Evolutionary conservation across 2,888 invertebrate species (phyloP).

Genomic region (Saturnia pavonia): DNA sequence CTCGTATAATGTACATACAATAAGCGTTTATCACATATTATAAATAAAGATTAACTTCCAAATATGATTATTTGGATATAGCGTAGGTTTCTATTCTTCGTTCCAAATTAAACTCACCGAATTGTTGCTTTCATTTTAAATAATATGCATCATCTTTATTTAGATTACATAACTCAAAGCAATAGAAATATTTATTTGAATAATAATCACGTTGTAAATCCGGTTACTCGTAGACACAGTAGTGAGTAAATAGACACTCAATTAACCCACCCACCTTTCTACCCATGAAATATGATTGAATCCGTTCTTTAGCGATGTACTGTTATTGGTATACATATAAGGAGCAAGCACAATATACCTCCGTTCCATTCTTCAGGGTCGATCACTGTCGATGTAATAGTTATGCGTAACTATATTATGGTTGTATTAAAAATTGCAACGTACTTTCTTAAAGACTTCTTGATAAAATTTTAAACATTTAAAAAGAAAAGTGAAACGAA

Average conservation of each 20-base stretch:
- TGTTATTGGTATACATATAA: constrained; percentile 52
- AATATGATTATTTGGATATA: background rate
- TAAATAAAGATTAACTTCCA: background rate
- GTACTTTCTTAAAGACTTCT: constrained; percentile 17
- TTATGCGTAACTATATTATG: constrained; percentile 43
- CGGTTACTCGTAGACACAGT: background rate
- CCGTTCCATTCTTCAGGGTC: constrained; percentile 48
- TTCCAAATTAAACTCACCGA: background rate
- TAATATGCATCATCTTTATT: background rate
- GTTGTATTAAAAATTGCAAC: constrained; percentile 18
- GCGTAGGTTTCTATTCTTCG: background rate
- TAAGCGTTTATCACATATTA: background rate
- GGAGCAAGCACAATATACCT: constrained; percentile 49
- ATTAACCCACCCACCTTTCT: too few species aligned
- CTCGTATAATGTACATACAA: too few species aligned
- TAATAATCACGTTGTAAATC: background rate
- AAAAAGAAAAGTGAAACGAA: background rate
- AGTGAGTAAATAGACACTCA: too few species aligned
- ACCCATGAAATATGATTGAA: constrained; percentile 32
- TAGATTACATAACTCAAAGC: background rate
- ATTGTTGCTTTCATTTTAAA: background rate
- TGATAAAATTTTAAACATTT: constrained; percentile 7
- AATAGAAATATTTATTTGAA: background rate
- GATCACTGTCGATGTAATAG: constrained; percentile 43
- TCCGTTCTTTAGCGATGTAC: constrained; percentile 48